A percentile compares a stretch with the other conserved stretches of the same genome.
phyloP scores from a whole-genome alignment of 2,797 vertebrate genomes.

The Clarias platycephalus region DNA sequence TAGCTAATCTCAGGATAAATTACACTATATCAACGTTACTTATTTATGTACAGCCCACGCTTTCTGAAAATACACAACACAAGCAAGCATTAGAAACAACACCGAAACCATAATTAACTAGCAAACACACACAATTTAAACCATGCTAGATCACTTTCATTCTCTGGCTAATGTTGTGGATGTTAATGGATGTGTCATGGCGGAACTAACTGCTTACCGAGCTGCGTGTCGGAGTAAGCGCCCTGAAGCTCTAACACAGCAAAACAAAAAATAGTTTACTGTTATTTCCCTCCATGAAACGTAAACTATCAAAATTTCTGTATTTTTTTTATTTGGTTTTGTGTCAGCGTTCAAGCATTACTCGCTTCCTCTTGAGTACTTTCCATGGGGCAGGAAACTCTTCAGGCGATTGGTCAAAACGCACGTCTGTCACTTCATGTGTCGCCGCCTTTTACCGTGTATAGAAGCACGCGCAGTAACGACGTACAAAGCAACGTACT shows the following conservation, averaged over 20 bases:
- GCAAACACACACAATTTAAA: neutral
- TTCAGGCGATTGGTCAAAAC: constrained; percentile 43
- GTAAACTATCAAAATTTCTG: neutral
- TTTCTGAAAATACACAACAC: neutral
- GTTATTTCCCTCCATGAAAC: neutral
- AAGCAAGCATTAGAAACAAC: neutral
- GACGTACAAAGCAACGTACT: neutral
- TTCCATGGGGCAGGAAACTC: constrained; percentile 18
- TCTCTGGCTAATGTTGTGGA: constrained; percentile 1
- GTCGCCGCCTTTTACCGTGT: neutral
- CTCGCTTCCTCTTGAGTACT: constrained; percentile 49
- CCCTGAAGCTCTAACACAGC: neutral
- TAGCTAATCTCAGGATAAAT: constrained; percentile 1
- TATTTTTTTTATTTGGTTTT: constrained; percentile 17
- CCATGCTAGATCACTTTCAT: constrained; percentile 11
- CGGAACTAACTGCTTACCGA: constrained; percentile 38
- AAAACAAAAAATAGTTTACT: neutral
- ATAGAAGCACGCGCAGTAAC: neutral
- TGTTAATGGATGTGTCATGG: neutral
- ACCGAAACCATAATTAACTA: neutral
- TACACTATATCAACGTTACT: neutral
- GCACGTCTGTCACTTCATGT: constrained; percentile 23
- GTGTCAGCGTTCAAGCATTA: neutral
- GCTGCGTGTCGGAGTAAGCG: neutral
- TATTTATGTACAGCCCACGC: too few species aligned